These are phyloP conservation scores for Solenopsis fugax DNA, from an alignment of 1,140 invertebrate genomes.

Conservation along the genomic window DNA sequence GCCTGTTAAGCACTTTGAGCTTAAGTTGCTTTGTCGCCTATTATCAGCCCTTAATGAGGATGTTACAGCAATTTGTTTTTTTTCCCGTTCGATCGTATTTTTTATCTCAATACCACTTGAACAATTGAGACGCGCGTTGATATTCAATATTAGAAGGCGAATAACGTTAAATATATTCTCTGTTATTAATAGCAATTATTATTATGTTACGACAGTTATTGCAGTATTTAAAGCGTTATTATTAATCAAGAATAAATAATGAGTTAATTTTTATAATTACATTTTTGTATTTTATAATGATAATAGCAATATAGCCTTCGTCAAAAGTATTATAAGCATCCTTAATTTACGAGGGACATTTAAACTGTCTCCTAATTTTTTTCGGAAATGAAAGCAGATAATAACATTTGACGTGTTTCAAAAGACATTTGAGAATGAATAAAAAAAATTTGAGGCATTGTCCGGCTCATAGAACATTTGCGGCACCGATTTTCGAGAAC, in stretches of 20 bases:
- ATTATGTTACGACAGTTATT: neutral
- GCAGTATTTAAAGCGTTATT: neutral
- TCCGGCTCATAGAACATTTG: too few relatives aligned
- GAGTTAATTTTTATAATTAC: neutral
- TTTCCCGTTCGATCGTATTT: neutral
- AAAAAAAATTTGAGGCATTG: too few relatives aligned
- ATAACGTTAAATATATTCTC: slow-evolving; percentile 3
- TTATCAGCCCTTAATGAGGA: slow-evolving; percentile 12
- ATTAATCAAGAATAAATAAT: slow-evolving; percentile 1
- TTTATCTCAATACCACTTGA: neutral
- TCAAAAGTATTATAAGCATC: too few relatives aligned
- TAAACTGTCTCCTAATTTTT: too few relatives aligned
- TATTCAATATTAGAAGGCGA: neutral
- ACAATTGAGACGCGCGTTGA: neutral
- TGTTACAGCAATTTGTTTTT: slow-evolving; percentile 31
- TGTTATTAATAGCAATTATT: neutral
- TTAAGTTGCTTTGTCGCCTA: slow-evolving; percentile 39
- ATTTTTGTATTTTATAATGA: neutral
- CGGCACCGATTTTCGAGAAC: too few relatives aligned
- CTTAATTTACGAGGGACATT: too few relatives aligned
- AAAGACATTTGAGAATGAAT: too few relatives aligned
- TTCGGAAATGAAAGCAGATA: too few relatives aligned
- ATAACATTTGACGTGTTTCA: too few relatives aligned
- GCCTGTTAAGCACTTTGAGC: slow-evolving; percentile 25
- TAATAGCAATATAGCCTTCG: too few relatives aligned